Evolutionary conservation across 2,888 invertebrate genomes (phyloP).

Genomic region (Eristalis arbustorum): DNA sequence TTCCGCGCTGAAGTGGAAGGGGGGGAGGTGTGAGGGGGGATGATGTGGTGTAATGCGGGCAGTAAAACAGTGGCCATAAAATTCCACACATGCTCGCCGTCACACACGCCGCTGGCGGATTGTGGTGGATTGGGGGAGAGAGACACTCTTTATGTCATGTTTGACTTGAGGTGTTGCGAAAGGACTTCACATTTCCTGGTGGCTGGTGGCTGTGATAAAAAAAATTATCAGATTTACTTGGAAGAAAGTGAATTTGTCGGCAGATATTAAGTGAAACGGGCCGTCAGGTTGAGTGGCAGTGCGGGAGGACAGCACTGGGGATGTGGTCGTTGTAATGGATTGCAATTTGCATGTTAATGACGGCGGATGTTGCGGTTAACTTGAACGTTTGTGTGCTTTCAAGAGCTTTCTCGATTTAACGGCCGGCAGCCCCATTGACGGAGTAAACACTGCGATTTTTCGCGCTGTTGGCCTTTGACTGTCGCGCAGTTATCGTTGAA

Average conservation of each 20-base stretch:
- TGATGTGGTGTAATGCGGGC: conserved; percentile 7
- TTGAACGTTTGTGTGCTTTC: not conserved
- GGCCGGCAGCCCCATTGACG: not conserved
- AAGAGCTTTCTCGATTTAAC: not conserved
- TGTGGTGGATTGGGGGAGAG: not conserved
- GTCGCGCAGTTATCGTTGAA: not conserved
- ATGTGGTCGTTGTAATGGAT: not conserved
- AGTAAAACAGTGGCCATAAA: conserved; percentile 15
- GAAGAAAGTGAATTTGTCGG: conserved; percentile 29
- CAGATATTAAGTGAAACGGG: conserved; percentile 4
- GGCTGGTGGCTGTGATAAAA: not conserved
- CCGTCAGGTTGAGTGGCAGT: no score
- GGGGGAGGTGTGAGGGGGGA: no score
- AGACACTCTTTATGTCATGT: not conserved
- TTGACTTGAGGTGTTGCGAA: conserved; percentile 4
- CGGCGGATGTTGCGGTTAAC: not conserved
- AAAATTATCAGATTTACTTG: conserved; percentile 18
- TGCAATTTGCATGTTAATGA: conserved; percentile 20
- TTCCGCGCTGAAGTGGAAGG: not conserved
- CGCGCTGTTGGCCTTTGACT: not conserved
- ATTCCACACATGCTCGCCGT: not conserved
- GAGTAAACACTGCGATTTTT: not conserved
- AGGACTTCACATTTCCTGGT: not conserved
- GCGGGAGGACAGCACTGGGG: no score
- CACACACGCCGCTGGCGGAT: not conserved